Percentiles rank a stretch among this genome's conserved stretches.
These are phyloP conservation scores for Etheostoma spectabile DNA, from an alignment of 2,113 vertebrate species.

Conservation along the genomic window DNA sequence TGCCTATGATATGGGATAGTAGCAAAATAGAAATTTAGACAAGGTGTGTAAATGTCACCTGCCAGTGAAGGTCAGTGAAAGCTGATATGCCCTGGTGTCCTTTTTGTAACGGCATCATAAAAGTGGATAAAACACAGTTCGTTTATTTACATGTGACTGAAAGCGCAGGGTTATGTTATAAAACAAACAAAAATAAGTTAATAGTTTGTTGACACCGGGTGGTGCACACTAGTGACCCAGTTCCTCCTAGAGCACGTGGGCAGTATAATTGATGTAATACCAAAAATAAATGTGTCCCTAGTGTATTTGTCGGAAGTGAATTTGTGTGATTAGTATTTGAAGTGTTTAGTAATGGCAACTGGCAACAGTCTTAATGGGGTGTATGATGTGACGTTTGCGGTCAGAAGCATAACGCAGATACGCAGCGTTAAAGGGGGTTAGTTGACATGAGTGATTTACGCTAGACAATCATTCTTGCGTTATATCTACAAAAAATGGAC, in stretches of 20 bases:
- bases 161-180: neutral
- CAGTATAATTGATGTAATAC: slow-evolving; percentile 9
- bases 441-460: neutral
- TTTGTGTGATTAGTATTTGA: neutral
- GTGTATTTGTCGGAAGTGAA: rapidly evolving
- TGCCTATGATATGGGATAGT: neutral
- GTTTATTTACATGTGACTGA: neutral
- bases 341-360: neutral
- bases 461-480: neutral
- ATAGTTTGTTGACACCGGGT: neutral
- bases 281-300: neutral
- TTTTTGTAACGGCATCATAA: neutral
- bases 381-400: neutral
- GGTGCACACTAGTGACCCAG: slow-evolving; percentile 39
- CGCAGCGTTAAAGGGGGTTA: neutral
- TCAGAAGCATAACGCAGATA: neutral
- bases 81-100: neutral
- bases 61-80: slow-evolving; percentile 67
- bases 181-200: too few species aligned
- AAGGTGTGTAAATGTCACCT: slow-evolving; percentile 34
- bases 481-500: neutral
- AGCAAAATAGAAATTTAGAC: rapidly evolving
- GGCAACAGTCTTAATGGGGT: neutral
- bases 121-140: neutral
- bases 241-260: slow-evolving; percentile 66